phyloP scores from a whole-genome alignment of 2,888 invertebrate species.

The Leucozona laternaria region DNA sequence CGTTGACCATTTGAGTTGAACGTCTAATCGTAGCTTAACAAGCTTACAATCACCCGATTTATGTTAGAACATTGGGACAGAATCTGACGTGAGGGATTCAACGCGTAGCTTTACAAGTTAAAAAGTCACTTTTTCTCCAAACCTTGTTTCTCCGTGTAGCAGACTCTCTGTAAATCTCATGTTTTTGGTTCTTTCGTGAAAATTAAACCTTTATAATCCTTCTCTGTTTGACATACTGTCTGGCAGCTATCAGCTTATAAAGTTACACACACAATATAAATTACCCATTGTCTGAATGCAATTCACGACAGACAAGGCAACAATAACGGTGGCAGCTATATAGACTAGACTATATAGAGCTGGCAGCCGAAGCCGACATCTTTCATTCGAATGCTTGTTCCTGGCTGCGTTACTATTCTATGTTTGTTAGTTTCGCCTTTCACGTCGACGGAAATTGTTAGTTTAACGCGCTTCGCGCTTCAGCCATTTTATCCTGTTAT shows the following conservation, averaged over 20 bases:
- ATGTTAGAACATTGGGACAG: no score
- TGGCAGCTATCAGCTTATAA: slow-evolving; percentile 11
- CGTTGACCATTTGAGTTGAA: no score
- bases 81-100: no score
- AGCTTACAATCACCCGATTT: no score
- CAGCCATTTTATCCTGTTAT: slow-evolving; percentile 57
- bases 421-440: slow-evolving; percentile 69
- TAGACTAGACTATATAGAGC: background rate
- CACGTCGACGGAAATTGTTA: slow-evolving; percentile 74
- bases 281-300: slow-evolving; percentile 68
- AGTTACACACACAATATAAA: slow-evolving; percentile 60
- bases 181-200: background rate
- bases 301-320: slow-evolving; percentile 49
- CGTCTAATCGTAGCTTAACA: no score
- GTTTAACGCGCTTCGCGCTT: slow-evolving; percentile 75
- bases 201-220: slow-evolving; percentile 6
- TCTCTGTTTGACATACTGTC: slow-evolving; percentile 48
- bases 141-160: no score
- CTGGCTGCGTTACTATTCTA: slow-evolving; percentile 24
- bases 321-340: background rate
- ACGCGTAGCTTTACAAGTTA: no score
- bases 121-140: no score
- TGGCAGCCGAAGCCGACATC: slow-evolving; percentile 59
- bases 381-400: slow-evolving; percentile 58
- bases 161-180: no score